phyloP scores from a whole-genome alignment of 1,140 invertebrate genomes.

The Sitophilus oryzae region DNA sequence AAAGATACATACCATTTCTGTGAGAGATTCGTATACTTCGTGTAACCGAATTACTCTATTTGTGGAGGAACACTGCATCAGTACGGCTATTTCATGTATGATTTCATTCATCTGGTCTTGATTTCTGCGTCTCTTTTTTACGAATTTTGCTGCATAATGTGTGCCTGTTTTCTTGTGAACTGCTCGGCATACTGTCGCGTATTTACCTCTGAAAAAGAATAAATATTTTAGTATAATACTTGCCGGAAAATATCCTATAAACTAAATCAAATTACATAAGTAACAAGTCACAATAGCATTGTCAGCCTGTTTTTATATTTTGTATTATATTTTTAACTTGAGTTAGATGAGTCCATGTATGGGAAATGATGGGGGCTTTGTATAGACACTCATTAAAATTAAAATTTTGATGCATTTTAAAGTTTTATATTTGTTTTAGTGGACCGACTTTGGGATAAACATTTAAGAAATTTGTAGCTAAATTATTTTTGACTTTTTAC shows the following conservation, averaged over 20 bases:
- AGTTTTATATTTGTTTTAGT: too few species aligned
- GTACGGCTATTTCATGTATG: conserved; percentile 84
- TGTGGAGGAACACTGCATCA: conserved; percentile 73
- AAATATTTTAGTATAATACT: not conserved
- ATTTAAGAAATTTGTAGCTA: too few species aligned
- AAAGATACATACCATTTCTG: conserved; percentile 26
- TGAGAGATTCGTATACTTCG: conserved; percentile 51
- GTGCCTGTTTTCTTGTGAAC: conserved; percentile 74
- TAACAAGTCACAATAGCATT: too few species aligned
- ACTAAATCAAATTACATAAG: too few species aligned
- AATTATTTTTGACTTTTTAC: too few species aligned
- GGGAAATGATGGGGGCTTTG: too few species aligned
- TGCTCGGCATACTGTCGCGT: conserved; percentile 86
- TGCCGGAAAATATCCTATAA: not conserved
- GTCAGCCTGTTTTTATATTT: too few species aligned
- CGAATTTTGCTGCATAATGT: conserved; percentile 92
- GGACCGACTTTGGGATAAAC: too few species aligned
- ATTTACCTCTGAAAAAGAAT: conserved; percentile 77
- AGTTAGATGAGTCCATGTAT: too few species aligned
- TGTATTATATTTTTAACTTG: too few species aligned
- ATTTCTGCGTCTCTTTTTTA: conserved; percentile 78
- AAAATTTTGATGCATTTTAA: too few species aligned
- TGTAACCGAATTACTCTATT: conserved; percentile 78
- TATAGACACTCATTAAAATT: too few species aligned
- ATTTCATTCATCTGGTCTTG: conserved; percentile 78